Base-by-base conservation (phyloP, 2,797 vertebrate species). In the Diglossa cyanea region DNA sequence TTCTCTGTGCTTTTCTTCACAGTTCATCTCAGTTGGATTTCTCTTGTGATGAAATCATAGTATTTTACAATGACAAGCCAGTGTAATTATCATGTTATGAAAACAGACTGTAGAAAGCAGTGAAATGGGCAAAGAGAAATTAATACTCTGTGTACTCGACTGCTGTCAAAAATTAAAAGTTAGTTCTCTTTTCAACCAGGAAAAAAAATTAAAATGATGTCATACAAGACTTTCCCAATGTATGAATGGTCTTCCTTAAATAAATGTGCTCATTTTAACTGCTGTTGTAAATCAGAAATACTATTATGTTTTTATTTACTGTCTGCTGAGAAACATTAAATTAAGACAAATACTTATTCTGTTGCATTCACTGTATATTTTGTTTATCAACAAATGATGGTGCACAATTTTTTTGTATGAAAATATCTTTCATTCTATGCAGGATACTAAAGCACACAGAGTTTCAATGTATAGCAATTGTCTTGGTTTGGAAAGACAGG, bases 271-370 rank as follows among this genome's bases (percentile, higher is more conserved):
- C 26, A 66, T 88, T 96, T 96, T 78, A 79, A 28, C 60, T 82
- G 88, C 72, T 79, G 19, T 31, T 86, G 39, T 72, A 91, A 86
- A 88, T 93, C 45, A 80, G 25, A 82, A 79, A 80, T 48, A 45
- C 23, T 75, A 44, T 58, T 86, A 80, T 28, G 7, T 63, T 94
- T 93, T 95, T 93, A 85, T 90, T 94, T 92, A 92, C 47, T 91
- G 42, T 30, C 57, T 94, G 48, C 57, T 75, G 73, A 84, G 45
- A 86, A 86, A 74, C 35, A 74, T 53, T 68, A 94, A 79, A 90
- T 42, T 62, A 61, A 89, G 54, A 85, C 85, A 53, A 84, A 86
- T 89, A 70, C 75, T 88, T 78, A 61, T 20, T 89, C 42, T 1
- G 9, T 44, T 88, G 61, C 28, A 63, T 63, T 47, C n/a, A 72